Conservation (phyloP, 2,888 invertebrate genomes). For the Scaptomyza parva region DNA sequence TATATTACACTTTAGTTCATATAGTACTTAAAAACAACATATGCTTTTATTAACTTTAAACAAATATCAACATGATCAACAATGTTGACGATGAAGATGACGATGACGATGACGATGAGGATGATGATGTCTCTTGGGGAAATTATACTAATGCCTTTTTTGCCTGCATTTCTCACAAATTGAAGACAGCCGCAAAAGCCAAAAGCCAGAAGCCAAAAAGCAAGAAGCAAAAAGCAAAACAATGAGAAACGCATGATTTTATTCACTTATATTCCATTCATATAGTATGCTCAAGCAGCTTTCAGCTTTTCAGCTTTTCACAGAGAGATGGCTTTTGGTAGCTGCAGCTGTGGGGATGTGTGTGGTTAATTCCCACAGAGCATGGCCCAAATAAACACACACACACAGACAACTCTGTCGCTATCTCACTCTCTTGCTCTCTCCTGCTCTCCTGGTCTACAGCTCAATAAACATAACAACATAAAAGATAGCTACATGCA, state of each 20-base stretch:
- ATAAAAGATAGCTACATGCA: slow-evolving; percentile 25
- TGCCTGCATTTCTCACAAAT: slow-evolving; percentile 19
- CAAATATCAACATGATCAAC: not conserved
- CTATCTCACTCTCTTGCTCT: too few species aligned
- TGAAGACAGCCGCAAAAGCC: not conserved
- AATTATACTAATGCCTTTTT: slow-evolving; percentile 2
- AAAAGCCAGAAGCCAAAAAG: not conserved
- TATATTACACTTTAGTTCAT: not conserved
- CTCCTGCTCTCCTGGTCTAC: too few species aligned
- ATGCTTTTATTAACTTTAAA: not conserved
- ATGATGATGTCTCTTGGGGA: slow-evolving; percentile 1
- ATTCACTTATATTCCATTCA: slow-evolving; percentile 14
- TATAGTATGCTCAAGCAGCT: slow-evolving; percentile 25
- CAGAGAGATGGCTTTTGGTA: slow-evolving; percentile 23
- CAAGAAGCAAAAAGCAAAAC: slow-evolving; percentile 14
- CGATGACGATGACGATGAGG: too few species aligned
- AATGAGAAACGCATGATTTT: slow-evolving; percentile 32
- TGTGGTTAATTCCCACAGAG: slow-evolving; percentile 51
- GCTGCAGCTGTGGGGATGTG: slow-evolving; percentile 22
- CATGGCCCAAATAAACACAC: slow-evolving; percentile 57
- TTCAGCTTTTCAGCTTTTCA: too few species aligned
- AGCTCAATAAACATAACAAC: slow-evolving; percentile 63
- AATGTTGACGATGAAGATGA: not conserved
- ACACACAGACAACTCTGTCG: slow-evolving; percentile 12
- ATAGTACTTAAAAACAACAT: not conserved